Conservation (phyloP, 2,113 vertebrate species). For the Poeciliopsis turrubarensis region DNA sequence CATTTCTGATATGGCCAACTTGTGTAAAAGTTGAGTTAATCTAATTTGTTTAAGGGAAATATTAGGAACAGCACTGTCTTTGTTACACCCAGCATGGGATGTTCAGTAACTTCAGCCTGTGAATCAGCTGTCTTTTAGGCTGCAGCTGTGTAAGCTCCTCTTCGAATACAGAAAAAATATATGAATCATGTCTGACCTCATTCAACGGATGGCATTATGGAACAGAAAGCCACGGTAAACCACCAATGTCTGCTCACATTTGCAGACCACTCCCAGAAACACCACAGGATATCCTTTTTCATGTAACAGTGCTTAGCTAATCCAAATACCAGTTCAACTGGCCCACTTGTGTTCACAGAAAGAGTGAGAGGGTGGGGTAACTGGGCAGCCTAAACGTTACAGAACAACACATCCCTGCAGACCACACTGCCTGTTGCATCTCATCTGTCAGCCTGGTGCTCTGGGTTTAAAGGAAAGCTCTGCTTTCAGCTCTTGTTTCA, state of each 20-base stretch:
- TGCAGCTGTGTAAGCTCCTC: conserved; percentile 51
- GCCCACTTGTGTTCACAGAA: conserved; percentile 30
- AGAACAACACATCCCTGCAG: conserved; percentile 38
- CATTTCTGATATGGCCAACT: background rate
- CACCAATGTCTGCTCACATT: conserved; percentile 37
- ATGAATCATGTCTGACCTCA: conserved; percentile 58
- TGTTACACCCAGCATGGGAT: conserved; percentile 28
- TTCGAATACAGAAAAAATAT: conserved; percentile 15
- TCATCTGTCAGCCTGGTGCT: background rate
- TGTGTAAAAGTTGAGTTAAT: background rate
- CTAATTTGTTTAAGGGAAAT: conserved; percentile 4
- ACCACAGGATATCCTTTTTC: conserved; percentile 61
- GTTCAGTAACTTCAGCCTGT: conserved; percentile 24
- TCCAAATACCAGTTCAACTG: conserved; percentile 65
- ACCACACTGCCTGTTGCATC: conserved; percentile 27
- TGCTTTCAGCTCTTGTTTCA: too few relatives aligned
- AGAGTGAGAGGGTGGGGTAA: conserved; percentile 51
- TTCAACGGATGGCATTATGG: conserved; percentile 54
- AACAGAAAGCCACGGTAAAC: conserved; percentile 30
- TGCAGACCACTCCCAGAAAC: conserved; percentile 58
- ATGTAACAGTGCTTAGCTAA: conserved; percentile 42
- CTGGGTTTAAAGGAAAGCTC: background rate
- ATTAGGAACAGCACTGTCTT: conserved; percentile 16
- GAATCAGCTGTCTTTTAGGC: conserved; percentile 52
- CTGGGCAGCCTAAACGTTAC: conserved; percentile 35